Evolutionary conservation across 1,140 invertebrate species (phyloP).

Genomic region (Euschistus heros): DNA sequence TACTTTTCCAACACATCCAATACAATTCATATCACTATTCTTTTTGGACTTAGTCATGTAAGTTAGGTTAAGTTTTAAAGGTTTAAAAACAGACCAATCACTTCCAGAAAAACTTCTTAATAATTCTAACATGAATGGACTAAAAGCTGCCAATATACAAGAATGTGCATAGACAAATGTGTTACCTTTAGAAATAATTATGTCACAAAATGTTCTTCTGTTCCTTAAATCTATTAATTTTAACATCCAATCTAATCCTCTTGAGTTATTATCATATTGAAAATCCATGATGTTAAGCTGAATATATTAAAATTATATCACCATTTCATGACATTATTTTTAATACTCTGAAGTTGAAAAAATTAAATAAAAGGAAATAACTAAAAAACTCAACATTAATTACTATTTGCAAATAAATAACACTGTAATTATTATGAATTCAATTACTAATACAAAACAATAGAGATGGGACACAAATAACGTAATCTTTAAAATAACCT

Average conservation of each 20-base stretch:
- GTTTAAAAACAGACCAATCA: conserved; percentile 20
- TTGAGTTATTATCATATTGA: too few species aligned
- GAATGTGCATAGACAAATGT: conserved; percentile 12
- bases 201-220: conserved; percentile 14
- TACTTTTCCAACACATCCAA: conserved; percentile 8
- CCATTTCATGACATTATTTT: too few species aligned
- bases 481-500: too few species aligned
- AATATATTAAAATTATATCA: too few species aligned
- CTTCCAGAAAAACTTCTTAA: not conserved
- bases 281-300: too few species aligned
- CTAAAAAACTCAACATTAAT: too few species aligned
- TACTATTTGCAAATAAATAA: too few species aligned
- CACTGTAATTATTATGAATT: too few species aligned
- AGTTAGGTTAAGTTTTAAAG: conserved; percentile 11
- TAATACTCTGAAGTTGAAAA: too few species aligned
- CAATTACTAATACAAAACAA: too few species aligned
- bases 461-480: too few species aligned
- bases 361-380: too few species aligned
- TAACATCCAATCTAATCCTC: not conserved
- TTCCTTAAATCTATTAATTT: conserved; percentile 1
- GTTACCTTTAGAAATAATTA: conserved; percentile 7
- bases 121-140: conserved; percentile 12
- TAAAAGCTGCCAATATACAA: conserved; percentile 16
- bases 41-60: conserved; percentile 14
- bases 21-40: conserved; percentile 16